phyloP scores from a whole-genome alignment of 2,888 invertebrate species.

The Suillia variegata region DNA sequence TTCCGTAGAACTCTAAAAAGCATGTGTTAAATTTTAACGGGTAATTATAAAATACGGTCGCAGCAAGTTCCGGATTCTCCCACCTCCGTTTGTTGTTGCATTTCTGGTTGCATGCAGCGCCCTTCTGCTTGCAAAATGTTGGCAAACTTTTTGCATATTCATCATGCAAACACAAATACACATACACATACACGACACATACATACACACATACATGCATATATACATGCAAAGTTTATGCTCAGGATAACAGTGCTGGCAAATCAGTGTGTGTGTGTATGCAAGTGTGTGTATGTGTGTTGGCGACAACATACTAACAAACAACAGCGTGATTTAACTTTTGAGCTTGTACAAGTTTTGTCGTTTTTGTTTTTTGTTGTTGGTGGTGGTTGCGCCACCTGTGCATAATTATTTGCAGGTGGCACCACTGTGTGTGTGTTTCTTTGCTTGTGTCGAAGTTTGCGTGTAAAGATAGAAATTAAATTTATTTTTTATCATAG shows the following conservation, averaged over 20 bases:
- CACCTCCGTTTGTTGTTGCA: too few species aligned
- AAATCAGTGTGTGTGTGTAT: not conserved
- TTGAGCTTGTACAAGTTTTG: not conserved
- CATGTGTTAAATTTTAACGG: not conserved
- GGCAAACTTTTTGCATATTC: slow-evolving; percentile 19
- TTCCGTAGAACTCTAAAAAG: not conserved
- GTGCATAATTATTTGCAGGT: slow-evolving; percentile 16
- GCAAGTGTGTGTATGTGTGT: not conserved
- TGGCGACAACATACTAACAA: not conserved
- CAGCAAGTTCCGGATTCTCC: too few species aligned
- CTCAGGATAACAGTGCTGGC: not conserved
- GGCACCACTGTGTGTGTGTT: not conserved
- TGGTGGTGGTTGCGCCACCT: not conserved
- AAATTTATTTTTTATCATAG: slow-evolving; percentile 11
- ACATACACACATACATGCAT: slow-evolving; percentile 1
- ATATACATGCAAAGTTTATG: not conserved
- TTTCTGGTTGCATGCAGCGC: too few species aligned
- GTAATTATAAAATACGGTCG: not conserved
- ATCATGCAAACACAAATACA: slow-evolving; percentile 11
- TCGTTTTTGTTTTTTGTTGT: too few species aligned
- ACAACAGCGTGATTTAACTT: not conserved
- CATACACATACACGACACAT: not conserved
- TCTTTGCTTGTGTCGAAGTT: not conserved
- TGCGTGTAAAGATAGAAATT: not conserved
- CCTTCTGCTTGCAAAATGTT: too few species aligned